Base-by-base conservation (phyloP, 1,140 invertebrate species). In the Drosophila pandora region DNA sequence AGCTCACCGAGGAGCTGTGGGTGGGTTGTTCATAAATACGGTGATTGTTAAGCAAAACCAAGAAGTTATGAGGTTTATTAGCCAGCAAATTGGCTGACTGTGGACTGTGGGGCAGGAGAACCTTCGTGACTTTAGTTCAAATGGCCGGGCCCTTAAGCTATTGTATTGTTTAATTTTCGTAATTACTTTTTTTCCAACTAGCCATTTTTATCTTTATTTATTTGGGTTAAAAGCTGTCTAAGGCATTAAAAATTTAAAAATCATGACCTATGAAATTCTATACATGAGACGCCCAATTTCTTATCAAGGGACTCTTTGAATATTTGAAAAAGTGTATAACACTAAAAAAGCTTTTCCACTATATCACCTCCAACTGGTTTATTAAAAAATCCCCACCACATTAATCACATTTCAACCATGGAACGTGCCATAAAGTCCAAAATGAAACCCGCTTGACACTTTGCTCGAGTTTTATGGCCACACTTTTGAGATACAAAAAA, bases 381-480 rank as follows among this genome's bases (percentile, higher is more conserved):
- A 3, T 70, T 60, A 50, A 4, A 54, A 48, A 61, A 21, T 8
- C 45, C 22, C 9, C 17, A 13, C 39, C 28, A 69, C 41, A 69
- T 69, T 68, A 69, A 69, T 69, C 65, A 69, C 23, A 68, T 21
- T 55, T 63, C 21, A 50, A 49, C 25, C 45, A 17, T 30, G 61
- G 55, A 75, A 75, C 72, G 71, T 75, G 73, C 62, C 56, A 68
- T 49, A 63, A 64, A 25, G 12, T 52, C 45, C 50, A 48, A 47
- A 52, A 63, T 87, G 62, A 70, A 87, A 75, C 49, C 57, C 64
- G 70, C 65, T 87, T 87, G 82, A 88, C 82, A 87, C 81, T 87
- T 87, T 87, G 67, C 55, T 85, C 57, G 82, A 49, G 49, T 76
- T 88, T 85, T 87, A 67, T 67, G 34, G 13, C 63, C 63, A 23